These are phyloP conservation scores for Enteromius fasciolatus DNA, from an alignment of 2,797 vertebrate genomes.

Conservation along the genomic window DNA sequence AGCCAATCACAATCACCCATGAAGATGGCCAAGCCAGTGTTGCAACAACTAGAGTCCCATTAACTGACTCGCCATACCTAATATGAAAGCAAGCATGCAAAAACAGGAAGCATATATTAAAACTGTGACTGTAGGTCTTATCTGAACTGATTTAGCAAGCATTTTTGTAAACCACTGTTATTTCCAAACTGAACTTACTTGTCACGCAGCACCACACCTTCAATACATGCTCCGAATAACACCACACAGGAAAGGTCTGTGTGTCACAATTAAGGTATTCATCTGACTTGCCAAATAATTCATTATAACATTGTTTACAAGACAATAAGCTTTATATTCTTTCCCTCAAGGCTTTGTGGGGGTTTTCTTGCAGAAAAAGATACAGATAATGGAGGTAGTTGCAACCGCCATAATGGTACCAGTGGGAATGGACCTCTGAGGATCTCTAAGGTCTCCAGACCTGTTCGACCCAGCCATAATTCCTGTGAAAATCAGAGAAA, in stretches of 20 bases:
- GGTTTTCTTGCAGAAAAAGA: slow-evolving; percentile 71
- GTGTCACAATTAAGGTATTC: slow-evolving; percentile 72
- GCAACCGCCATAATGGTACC: slow-evolving; percentile 93
- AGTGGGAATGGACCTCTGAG: slow-evolving; percentile 92
- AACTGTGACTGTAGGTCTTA: not conserved
- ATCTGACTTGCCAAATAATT: not conserved
- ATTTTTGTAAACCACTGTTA: not conserved
- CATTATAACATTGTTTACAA: not conserved
- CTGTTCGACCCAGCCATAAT: slow-evolving; percentile 97
- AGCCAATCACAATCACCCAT: slow-evolving; percentile 96
- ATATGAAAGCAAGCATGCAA: not conserved
- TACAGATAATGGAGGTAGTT: slow-evolving; percentile 95
- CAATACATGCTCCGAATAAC: slow-evolving; percentile 93
- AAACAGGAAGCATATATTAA: not conserved
- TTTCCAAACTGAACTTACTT: slow-evolving; percentile 80
- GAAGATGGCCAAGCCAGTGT: slow-evolving; percentile 93
- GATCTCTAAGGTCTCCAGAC: slow-evolving; percentile 92
- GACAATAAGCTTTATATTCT: not conserved
- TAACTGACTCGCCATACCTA: slow-evolving; percentile 89
- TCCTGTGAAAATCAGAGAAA: slow-evolving; percentile 73
- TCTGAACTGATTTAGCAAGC: not conserved
- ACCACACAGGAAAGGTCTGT: slow-evolving; percentile 91
- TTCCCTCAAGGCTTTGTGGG: not conserved
- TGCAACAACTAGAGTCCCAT: slow-evolving; percentile 87
- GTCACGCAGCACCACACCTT: slow-evolving; percentile 92